phyloP scores from a whole-genome alignment of 1,140 invertebrate species.

The Phortica variegata region DNA sequence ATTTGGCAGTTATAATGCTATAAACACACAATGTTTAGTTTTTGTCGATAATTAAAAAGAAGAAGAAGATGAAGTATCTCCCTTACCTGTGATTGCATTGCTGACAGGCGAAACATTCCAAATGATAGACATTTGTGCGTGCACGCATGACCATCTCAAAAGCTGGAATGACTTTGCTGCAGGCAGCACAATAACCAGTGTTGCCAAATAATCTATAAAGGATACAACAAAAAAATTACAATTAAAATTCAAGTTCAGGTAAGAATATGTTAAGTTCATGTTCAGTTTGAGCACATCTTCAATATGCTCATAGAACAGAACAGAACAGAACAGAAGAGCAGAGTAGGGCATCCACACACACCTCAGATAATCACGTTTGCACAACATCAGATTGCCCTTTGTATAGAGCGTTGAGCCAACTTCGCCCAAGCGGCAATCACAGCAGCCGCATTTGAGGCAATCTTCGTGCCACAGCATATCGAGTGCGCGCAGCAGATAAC shows the following conservation, averaged over 20 bases:
- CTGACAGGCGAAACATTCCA: constrained; percentile 98
- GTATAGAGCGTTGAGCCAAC: constrained; percentile 96
- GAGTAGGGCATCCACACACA: constrained; percentile 59
- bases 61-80: no score
- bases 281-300: not conserved
- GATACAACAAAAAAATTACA: constrained; percentile 6
- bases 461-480: constrained; percentile 98
- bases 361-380: constrained; percentile 97
- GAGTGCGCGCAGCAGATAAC: constrained; percentile 80
- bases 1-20: no score
- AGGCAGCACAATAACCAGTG: constrained; percentile 91
- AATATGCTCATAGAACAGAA: no score
- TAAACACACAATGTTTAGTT: no score
- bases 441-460: constrained; percentile 96
- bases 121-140: constrained; percentile 93
- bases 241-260: no score
- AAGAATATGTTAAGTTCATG: no score
- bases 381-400: constrained; percentile 95
- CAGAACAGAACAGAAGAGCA: no score
- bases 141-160: constrained; percentile 99
- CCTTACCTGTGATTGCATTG: constrained; percentile 97
- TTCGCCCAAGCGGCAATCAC: constrained; percentile 94
- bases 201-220: constrained; percentile 74
- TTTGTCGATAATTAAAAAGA: no score
- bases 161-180: constrained; percentile 94